Evolutionary conservation across 2,113 vertebrate species (phyloP).

Genomic region (Pterocles gutturalis): DNA sequence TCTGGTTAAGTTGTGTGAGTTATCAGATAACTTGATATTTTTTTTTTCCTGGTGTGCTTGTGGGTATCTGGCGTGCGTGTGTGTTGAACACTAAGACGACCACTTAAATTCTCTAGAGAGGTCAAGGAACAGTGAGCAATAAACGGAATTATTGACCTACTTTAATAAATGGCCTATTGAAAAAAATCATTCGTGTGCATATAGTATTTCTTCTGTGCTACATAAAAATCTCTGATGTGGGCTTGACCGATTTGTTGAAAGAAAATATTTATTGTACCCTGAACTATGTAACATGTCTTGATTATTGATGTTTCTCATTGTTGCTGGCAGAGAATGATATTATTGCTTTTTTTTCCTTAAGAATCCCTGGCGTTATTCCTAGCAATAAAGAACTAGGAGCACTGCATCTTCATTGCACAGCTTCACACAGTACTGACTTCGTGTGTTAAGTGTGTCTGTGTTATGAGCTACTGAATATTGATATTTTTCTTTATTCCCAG

Average conservation of each 20-base stretch:
- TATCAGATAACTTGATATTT: background rate
- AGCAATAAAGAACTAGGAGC: background rate
- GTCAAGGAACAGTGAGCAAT: background rate
- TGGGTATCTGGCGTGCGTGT: background rate
- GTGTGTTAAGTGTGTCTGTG: background rate
- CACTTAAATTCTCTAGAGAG: background rate
- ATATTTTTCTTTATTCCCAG: background rate
- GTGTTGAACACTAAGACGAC: background rate
- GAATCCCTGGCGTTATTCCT: background rate
- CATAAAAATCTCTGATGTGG: background rate
- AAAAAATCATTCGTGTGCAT: background rate
- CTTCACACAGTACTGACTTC: background rate
- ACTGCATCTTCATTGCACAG: background rate
- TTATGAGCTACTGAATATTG: background rate
- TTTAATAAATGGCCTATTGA: slow-evolving; percentile 25
- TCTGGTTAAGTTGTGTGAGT: background rate
- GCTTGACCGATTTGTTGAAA: background rate
- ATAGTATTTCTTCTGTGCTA: background rate
- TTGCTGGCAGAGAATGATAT: background rate
- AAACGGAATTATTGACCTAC: background rate
- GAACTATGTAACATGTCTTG: background rate
- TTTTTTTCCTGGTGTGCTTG: background rate
- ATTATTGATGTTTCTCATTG: slow-evolving; percentile 19
- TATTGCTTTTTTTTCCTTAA: background rate
- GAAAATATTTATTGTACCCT: slow-evolving; percentile 24